Base-by-base conservation (phyloP, 2,113 vertebrate genomes). In the Sinocyclocheilus anophthalmus region DNA sequence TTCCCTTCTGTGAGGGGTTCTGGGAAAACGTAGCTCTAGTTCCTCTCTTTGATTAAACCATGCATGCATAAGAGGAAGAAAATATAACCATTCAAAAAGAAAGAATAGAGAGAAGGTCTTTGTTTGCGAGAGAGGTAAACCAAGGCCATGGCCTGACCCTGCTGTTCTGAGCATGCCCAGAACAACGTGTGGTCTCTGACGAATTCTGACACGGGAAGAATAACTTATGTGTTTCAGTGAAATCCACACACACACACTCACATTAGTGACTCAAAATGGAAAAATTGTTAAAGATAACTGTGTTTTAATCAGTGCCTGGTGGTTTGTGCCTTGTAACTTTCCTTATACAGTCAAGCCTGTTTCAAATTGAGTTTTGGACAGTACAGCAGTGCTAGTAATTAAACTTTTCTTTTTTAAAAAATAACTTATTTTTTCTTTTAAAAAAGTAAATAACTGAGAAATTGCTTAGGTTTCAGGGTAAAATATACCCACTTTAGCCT, bases 1-100 rank as follows among this genome's bases (percentile, higher is more conserved):
- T 88, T 88, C 88, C 88, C 84, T 83, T 88, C 75, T 88, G 76
- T 86, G 70, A 81, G 76, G 82, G 84, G 75, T 86, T 73, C 85
- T 86, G 81, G 87, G 84, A 86, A 88, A 84, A 88, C 45, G 13
- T 83, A 55, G 73, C 70, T 65, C n/a, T 67, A 63, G 88, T 88
- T 88, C 88, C 77, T 81, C 76, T 84, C 85, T 50, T 69, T 82
- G 80, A 82, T 26, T 22, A 70, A 20, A 82, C 77, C 70, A 82
- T 20, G 69, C 78, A 70, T 55, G 45, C 72, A 77, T 42, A 88
- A 73, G 65, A 11, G 24, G 63, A 85, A 81, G 53, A 76, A 84
- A 78, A 70, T 79, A 22, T 82, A 70, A 13, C 81, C 45, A 53
- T 81, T 82, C 61, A 18, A 79, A 42, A 80, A 69, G 65, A 69